phyloP scores from a whole-genome alignment of 2,888 invertebrate species.

The Pseudeuparius sepicola region DNA sequence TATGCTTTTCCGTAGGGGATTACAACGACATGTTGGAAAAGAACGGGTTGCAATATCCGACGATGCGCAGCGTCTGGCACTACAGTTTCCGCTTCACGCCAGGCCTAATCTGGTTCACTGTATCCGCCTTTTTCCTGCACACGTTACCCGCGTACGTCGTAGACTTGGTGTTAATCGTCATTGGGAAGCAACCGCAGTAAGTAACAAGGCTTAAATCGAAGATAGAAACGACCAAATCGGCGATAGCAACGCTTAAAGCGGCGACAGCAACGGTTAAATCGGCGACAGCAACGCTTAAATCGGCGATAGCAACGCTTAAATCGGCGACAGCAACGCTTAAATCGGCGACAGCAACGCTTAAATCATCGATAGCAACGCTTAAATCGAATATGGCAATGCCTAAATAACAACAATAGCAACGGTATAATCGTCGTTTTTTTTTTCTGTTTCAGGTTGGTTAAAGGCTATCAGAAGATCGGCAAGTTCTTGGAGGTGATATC shows the following conservation, averaged over 20 bases:
- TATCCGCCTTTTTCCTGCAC: constrained; percentile 11
- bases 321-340: too few species aligned
- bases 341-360: too few species aligned
- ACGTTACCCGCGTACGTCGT: constrained; percentile 25
- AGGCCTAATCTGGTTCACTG: background rate
- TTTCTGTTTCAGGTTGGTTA: constrained; percentile 23
- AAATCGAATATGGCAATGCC: too few species aligned
- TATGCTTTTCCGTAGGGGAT: background rate
- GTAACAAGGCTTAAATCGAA: constrained; percentile 11
- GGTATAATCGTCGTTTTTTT: too few species aligned
- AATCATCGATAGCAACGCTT: too few species aligned
- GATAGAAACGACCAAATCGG: background rate
- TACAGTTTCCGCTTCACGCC: constrained; percentile 6
- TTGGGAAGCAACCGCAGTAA: constrained; percentile 27
- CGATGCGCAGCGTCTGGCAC: constrained; percentile 11
- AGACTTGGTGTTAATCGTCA: constrained; percentile 22
- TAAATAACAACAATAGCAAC: too few species aligned
- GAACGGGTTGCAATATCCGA: constrained; percentile 6
- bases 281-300: too few species aligned
- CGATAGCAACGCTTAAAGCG: too few species aligned
- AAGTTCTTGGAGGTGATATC: constrained; percentile 24
- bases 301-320: too few species aligned
- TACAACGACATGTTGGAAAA: constrained; percentile 3
- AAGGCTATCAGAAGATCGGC: constrained; percentile 25
- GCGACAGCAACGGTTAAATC: too few species aligned